phyloP scores from a whole-genome alignment of 2,113 vertebrate genomes.

The Gadus chalcogrammus region DNA sequence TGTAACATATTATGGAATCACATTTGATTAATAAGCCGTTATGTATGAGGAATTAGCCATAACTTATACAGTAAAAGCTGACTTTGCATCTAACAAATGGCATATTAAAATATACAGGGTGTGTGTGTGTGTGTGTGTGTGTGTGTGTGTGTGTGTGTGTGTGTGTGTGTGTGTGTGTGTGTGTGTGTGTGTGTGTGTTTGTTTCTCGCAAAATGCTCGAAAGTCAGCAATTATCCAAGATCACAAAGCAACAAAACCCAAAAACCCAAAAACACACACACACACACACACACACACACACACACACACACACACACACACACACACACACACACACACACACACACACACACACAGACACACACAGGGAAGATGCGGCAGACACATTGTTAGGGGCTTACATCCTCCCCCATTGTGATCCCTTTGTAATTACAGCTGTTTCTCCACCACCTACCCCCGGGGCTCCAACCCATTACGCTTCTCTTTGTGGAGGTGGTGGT shows the following conservation, averaged over 20 bases:
- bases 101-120: neutral
- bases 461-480: constrained; percentile 5
- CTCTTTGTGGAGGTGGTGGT: neutral
- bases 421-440: constrained; percentile 26
- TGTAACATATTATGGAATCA: neutral
- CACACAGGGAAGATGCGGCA: constrained; percentile 2
- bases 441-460: too few relatives aligned
- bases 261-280: too few relatives aligned
- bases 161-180: neutral
- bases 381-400: constrained; percentile 27
- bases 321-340: constrained; percentile 1
- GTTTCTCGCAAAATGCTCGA: neutral
- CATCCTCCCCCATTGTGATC: constrained; percentile 22
- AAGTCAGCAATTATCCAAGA: neutral
- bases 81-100: too few relatives aligned
- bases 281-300: too few relatives aligned
- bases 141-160: neutral
- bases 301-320: neutral
- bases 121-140: neutral
- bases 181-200: neutral
- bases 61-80: too few relatives aligned
- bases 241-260: too few relatives aligned
- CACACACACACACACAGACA: constrained; percentile 7
- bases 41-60: neutral
- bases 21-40: neutral